Evolutionary conservation across 2,888 invertebrate species (phyloP).

Genomic region (Synergus gifuensis): DNA sequence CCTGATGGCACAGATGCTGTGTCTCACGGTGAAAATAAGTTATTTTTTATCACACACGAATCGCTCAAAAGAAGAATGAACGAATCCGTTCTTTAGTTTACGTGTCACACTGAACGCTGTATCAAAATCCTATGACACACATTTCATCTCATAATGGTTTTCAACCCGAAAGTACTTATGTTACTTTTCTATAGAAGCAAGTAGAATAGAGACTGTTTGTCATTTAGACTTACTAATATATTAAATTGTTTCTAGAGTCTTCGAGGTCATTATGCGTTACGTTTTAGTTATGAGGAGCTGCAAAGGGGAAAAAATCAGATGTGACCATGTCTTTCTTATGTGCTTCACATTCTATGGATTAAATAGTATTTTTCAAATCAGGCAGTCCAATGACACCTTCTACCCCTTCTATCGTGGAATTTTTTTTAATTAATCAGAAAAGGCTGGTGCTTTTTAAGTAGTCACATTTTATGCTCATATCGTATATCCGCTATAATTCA

Average conservation of each 20-base stretch:
- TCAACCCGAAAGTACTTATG: not conserved
- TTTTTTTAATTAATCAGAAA: not conserved
- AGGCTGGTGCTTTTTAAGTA: not conserved
- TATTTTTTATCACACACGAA: not conserved
- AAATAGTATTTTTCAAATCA: not conserved
- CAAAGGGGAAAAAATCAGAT: not conserved
- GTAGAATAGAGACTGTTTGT: not conserved
- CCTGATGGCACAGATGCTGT: not conserved
- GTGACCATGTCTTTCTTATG: not conserved
- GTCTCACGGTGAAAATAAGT: not conserved
- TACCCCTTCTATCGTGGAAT: not conserved
- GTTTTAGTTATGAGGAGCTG: not conserved
- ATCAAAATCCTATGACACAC: conserved; percentile 7
- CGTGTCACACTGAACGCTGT: not conserved
- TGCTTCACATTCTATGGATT: not conserved
- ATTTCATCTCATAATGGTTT: not conserved
- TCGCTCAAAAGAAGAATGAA: not conserved
- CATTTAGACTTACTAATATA: not conserved
- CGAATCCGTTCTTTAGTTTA: not conserved
- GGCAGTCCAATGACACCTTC: not conserved
- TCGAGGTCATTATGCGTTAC: too few relatives aligned
- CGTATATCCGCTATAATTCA: conserved; percentile 1
- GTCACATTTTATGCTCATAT: conserved; percentile 18
- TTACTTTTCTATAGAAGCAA: not conserved
- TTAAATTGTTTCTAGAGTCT: not conserved